Percentiles rank a stretch among this genome's conserved stretches.
These are phyloP conservation scores for Drosophila pegasa DNA, from an alignment of 2,888 invertebrate genomes.

Conservation along the genomic window DNA sequence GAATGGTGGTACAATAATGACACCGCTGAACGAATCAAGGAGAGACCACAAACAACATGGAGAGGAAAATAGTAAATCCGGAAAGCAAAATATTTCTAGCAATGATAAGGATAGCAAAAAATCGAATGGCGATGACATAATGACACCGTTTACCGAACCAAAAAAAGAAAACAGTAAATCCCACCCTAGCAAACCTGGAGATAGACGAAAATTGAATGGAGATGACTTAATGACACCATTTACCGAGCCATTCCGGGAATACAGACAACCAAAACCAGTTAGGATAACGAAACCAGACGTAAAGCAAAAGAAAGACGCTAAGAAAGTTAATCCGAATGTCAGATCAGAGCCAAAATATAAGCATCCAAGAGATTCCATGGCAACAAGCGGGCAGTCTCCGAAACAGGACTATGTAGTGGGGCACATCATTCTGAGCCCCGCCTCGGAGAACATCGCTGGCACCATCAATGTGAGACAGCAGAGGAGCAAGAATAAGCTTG, in stretches of 20 bases:
- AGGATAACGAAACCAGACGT: not conserved
- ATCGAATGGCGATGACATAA: not conserved
- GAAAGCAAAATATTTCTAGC: too few species aligned
- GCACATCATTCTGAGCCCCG: slow-evolving; percentile 22
- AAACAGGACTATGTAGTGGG: slow-evolving; percentile 23
- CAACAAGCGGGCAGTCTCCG: not conserved
- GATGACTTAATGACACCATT: not conserved
- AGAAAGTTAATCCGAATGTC: not conserved
- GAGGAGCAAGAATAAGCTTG: not conserved
- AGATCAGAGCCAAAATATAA: not conserved
- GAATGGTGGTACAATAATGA: not conserved
- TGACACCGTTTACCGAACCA: not conserved
- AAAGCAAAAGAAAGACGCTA: not conserved
- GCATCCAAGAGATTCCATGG: not conserved
- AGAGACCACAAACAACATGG: too few species aligned
- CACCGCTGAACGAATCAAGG: not conserved
- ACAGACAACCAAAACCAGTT: not conserved
- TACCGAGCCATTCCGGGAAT: not conserved
- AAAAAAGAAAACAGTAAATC: too few species aligned
- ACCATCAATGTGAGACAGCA: not conserved
- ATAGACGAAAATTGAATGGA: not conserved
- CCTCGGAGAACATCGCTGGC: not conserved
- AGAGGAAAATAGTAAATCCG: too few species aligned
- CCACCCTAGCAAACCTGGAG: not conserved
- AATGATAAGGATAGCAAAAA: too few species aligned